phyloP scores from a whole-genome alignment of 2,113 vertebrate genomes.

The Epinephelus cyanopodus region DNA sequence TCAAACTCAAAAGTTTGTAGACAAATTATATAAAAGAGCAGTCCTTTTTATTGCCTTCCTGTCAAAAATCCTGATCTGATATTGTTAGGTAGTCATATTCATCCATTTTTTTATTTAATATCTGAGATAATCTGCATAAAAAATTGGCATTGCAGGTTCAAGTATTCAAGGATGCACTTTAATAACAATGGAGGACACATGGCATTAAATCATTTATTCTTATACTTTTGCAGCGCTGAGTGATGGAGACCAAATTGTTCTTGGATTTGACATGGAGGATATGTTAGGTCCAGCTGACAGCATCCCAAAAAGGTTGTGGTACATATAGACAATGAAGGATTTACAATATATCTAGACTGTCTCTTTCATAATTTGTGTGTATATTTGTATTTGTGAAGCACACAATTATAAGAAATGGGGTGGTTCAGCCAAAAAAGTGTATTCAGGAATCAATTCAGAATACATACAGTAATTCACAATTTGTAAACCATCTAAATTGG shows the following conservation, averaged over 20 bases:
- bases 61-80: not conserved
- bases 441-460: not conserved
- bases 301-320: constrained; percentile 8
- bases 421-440: no score
- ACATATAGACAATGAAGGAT: not conserved
- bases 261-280: constrained; percentile 70
- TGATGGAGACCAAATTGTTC: constrained; percentile 47
- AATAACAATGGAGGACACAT: not conserved
- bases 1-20: not conserved
- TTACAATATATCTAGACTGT: not conserved
- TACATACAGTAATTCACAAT: not conserved
- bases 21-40: not conserved
- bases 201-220: not conserved
- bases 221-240: constrained; percentile 30
- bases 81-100: not conserved
- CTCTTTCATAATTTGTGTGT: not conserved
- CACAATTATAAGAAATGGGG: no score
- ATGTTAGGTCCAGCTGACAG: constrained; percentile 37
- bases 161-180: not conserved
- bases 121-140: not conserved
- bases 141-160: not conserved
- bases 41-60: not conserved
- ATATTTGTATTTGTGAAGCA: no score
- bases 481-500: not conserved
- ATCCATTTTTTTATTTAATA: not conserved